Evolutionary conservation across 1,140 invertebrate species (phyloP), one percentile per base, ranked within the genome.

Genomic region (Drosophila ironensis): DNA sequence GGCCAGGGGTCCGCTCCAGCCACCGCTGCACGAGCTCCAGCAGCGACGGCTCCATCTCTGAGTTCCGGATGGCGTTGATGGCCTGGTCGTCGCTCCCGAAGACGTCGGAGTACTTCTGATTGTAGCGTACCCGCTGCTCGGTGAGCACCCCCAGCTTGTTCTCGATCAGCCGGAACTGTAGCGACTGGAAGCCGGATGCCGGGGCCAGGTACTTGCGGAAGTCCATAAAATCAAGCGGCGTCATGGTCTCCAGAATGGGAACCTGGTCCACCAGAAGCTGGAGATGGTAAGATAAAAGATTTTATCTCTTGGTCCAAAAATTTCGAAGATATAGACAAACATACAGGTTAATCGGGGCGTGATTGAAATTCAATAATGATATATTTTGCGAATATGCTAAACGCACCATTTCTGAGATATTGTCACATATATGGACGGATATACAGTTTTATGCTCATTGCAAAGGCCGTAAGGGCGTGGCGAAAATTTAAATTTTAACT

Each of bases 211-310:
- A 98, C 56, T 95, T 93, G 30, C 98, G 92, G 90, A 99, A 99
- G 63, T 98, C 97, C 94, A 99, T 97, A 82, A 99, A 99, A 91
- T 99, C 98, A 41, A 98, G 90, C 0, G 98, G 97, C 0, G 97
- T 98, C 98, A 99, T 99, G 0, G 98, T 99, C 90, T 99, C 98
- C 47, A 99, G 90, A 74, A 99, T 98, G 86, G 96, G 95, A 5
- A 99, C 97, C 92, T 99, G 98, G 88, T 99, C 98, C 14, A 98
- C 97, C 16, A 99, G 91, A 0, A 99, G 90, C 97, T 99, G 89
- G 8, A 90, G 7, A 8, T 7, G 6, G 20, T 33, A 3, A 9
- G 4, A 89, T 0, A 24, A 0, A 19, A 9, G 3, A 6, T 22
- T 17, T 37, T 16, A 7, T 37, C 8, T 37, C 6, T 5, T 12